Evolutionary conservation across 2,797 vertebrate species (phyloP).

Genomic region (Lutjanus campechanus): DNA sequence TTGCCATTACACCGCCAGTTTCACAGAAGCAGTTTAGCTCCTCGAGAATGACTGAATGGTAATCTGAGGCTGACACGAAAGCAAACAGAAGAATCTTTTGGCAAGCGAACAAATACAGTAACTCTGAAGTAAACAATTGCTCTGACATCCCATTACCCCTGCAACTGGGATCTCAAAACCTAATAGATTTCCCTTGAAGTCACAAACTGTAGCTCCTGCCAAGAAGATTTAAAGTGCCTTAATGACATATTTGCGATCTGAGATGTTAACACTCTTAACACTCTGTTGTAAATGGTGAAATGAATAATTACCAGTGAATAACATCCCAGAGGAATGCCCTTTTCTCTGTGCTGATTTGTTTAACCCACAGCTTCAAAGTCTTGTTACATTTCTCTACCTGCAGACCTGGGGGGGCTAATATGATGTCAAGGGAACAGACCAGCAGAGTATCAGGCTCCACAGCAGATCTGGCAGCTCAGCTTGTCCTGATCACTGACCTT

Average conservation of each 20-base stretch:
- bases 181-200: slow-evolving; percentile 56
- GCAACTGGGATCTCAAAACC: slow-evolving; percentile 56
- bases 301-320: slow-evolving; percentile 36
- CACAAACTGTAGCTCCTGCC: slow-evolving; percentile 59
- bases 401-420: slow-evolving; percentile 33
- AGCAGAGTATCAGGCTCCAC: slow-evolving; percentile 16
- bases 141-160: slow-evolving; percentile 61
- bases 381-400: slow-evolving; percentile 33
- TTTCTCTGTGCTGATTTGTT: slow-evolving; percentile 33
- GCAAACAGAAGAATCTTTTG: slow-evolving; percentile 68
- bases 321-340: slow-evolving; percentile 24
- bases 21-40: slow-evolving; percentile 46
- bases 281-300: slow-evolving; percentile 35
- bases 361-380: slow-evolving; percentile 10
- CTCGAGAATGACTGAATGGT: slow-evolving; percentile 56
- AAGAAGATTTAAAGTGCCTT: slow-evolving; percentile 43
- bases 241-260: slow-evolving; percentile 54
- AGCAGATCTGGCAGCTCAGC: slow-evolving; percentile 48
- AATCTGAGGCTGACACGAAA: slow-evolving; percentile 59
- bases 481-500: slow-evolving; percentile 71
- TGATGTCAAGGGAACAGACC: slow-evolving; percentile 34
- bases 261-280: slow-evolving; percentile 54
- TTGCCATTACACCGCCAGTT: slow-evolving; percentile 24
- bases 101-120: slow-evolving; percentile 63
- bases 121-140: slow-evolving; percentile 69